Evolutionary conservation across 2,888 invertebrate species (phyloP), one percentile per base, ranked within the genome.

Genomic region (Sycophila texana): DNA sequence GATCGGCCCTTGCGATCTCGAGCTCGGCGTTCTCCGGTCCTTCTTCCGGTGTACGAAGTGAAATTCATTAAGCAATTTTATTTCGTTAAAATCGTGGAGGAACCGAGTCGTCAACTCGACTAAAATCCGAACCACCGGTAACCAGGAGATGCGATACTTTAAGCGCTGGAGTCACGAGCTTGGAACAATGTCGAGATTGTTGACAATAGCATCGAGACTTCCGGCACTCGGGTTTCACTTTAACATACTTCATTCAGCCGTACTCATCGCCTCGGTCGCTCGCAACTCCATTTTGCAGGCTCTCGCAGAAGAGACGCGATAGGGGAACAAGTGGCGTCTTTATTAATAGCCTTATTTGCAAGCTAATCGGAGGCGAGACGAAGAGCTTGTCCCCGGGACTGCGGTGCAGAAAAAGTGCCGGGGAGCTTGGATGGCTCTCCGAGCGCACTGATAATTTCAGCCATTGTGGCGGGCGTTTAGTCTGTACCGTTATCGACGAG

Each of bases 1-100:
- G 90, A 88, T 89, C 89, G 89, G 88, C 88, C 87, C 86, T 87
- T 85, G 75, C 83, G 82, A 81, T 80, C 82, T 79, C 39, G 39
- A 39, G 39, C 39, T 10, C 10, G 39, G 10, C 39, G 47, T 68
- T 22, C 26, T 63, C 60, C 2, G 26, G 30, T 65, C 55, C 61
- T 72, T 30, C 0, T 16, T 26, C 55, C 7, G 16, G 20, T 1
- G 18, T 30, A 61, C 4, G 63, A 0, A 16, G 12, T 14, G 5
- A 61, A 30, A 16, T 16, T n/a, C 4, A 63, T 26, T 53, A 57
- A 22, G 4, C 26, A 16, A 58, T 22, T 20, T 53, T 74, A 26
- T 2, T 26, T 26, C 26, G 26, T 26, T 10, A 39, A 39, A 39
- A 10, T 39, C 1, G 14, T 60, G 12, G 13, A 30, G 30, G 1